Base-by-base conservation (phyloP, 92 coral and sea anemone genomes). In the Palythoa grandiflora region DNA sequence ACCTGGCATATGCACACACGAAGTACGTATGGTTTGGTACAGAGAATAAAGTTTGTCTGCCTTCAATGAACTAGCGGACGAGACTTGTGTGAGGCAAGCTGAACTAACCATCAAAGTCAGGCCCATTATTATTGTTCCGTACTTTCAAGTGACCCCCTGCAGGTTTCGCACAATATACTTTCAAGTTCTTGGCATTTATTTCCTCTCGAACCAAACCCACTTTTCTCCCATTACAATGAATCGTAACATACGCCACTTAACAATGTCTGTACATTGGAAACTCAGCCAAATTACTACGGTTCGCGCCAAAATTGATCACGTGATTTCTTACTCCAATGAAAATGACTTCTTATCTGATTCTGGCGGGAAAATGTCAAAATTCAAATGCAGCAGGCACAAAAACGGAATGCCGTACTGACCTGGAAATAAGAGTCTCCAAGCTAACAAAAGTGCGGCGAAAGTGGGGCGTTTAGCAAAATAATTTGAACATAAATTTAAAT, bases 311-410 rank as follows among this genome's bases (percentile, higher is more conserved):
- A 39, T 39, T 72, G 52, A 72, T 38, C 52, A 72, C 77, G 28
- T 72, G 77, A 72, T 73, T 73, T 73, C 77, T 70, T 70, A 48
- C 47, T 5, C 74, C 74, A 70, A 70, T 36, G 74, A 70, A 70
- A 70, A 70, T 70, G 74, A 70, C 39, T 70, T 70, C 74, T 36
- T 70, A 21, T 70, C 16, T 44, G 74, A 70, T 70, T 70, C 47
- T 70, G 74, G 74, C 40, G 47, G 74, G 74, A 28, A 70, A 70
- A 70, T 28, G 28, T 28, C 28, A 28, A n/a, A n/a, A n/a, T n/a
- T n/a, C n/a, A n/a, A 28, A 28, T 28, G 28, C 28, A 28, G 28
- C 28, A 28, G 28, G 21, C 48, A 54, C 6, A 72, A 3, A 44
- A 13, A 28, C 28, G 28, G 38, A 72, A 72, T 72, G 53, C 52